Evolutionary conservation across 2,113 vertebrate genomes (phyloP).

Genomic region (Fukomys damarensis): DNA sequence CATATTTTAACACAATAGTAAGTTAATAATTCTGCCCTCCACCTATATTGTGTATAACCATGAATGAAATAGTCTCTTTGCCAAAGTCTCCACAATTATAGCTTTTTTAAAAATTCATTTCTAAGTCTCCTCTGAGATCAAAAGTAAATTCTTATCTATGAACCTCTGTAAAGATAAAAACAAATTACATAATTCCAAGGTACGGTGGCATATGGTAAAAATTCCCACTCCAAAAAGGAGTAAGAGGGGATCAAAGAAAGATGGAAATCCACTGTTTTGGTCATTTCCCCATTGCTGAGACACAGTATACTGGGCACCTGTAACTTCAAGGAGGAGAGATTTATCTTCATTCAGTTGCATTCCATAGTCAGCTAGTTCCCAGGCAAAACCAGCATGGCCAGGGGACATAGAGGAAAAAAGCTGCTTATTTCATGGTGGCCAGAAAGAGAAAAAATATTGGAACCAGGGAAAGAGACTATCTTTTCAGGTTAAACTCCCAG

Average conservation of each 20-base stretch:
- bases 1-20: neutral
- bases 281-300: neutral
- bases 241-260: neutral
- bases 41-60: neutral
- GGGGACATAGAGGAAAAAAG: neutral
- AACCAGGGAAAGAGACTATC: neutral
- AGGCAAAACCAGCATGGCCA: neutral
- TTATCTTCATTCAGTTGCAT: neutral
- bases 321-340: neutral
- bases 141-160: neutral
- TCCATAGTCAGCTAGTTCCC: neutral
- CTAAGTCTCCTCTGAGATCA: neutral
- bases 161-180: neutral
- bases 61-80: neutral
- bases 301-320: neutral
- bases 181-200: neutral
- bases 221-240: neutral
- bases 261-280: neutral
- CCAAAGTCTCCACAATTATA: neutral
- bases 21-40: neutral
- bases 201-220: neutral
- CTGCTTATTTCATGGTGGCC: neutral
- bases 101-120: neutral
- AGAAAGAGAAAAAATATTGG: neutral
- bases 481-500: neutral